Base-by-base conservation (phyloP, 2,113 vertebrate species). In the Oreocharis arfaki region DNA sequence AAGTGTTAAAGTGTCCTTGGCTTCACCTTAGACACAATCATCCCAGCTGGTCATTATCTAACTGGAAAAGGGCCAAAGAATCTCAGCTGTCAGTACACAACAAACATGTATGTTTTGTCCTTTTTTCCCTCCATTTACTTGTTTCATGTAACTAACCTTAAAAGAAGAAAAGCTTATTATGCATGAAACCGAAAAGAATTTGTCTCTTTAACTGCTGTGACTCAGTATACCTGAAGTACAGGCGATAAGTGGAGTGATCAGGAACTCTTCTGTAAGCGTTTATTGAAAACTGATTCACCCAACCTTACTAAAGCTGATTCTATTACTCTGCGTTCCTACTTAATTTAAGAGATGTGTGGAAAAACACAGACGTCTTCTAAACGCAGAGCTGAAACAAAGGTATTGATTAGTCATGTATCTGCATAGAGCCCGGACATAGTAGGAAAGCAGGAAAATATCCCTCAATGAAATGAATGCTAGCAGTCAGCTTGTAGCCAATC, bases 11-110 rank as follows among this genome's bases (percentile, higher is more conserved):
- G 95, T 89, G 96, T 95, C 96, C 93, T 98, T 97, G 96, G 93
- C 93, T 96, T 97, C 95, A 97, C 97, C 97, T 97, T 97, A 98
- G 71, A 96, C 65, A 90, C 67, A 94, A 96, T 60, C 93, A 89
- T 97, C 93, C 92, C 97, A 97, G 96, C 90, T 98, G 96, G 96
- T 98, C 96, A 98, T 98, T 97, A 97, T 92, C 56, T 95, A 88
- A 87, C 82, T 95, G 96, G 96, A 97, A 95, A 75, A 16, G 8
- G 33, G 50, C 94, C 95, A 97, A 94, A 94, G 87, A 94, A 95
- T 93, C 85, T 96, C 93, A 97, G 92, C 87, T 92, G 95, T 92
- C 70, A 79, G 26, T 86, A 91, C 50, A 53, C 41, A n/a, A 95
- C 61, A 91, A 94, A 93, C 87, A 97, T 47, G 21, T 79, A n/a